Base-by-base conservation (phyloP, 2,113 vertebrate species). In the Chionodraco myersi region DNA sequence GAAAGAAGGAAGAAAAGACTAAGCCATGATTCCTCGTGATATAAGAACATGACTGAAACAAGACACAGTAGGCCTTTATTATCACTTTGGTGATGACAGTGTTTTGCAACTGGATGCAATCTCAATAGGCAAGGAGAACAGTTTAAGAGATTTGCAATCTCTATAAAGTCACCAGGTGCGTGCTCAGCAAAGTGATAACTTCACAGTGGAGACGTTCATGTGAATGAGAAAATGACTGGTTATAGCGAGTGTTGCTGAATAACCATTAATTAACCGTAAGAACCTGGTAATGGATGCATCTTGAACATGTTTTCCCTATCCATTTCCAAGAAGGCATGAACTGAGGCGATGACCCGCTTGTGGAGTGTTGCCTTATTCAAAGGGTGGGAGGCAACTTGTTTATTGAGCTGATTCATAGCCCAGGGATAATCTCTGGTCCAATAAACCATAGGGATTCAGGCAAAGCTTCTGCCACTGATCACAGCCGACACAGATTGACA, bases 371-470 rank as follows among this genome's bases (percentile, higher is more conserved):
- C 73, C 78, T 77, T 82, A 68, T 82, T 80, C 51, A 54, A 51
- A 18, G 26, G 5, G 75, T 80, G 57, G 86, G 63, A 58, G 72
- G 67, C 71, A 77, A 89, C 86, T 86, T 90, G 87, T 87, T 86
- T 80, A 87, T 90, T 77, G 76, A 92, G 83, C 66, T 88, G 87
- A 88, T 88, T 91, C 83, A 92, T 77, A 83, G 81, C 77, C 85
- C 61, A 15, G 58, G 67, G 84, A 87, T 92, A 83, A 90, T 91
- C 86, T 88, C 63, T 84, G 71, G 58, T 64, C 83, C 87, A 90
- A 87, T 89, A 91, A 92, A 88, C 60, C 73, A 69, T 80, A 48
- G 34, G 71, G 88, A 90, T 85, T 86, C 81, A 86, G 57, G 63
- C 56, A 85, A 87, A 87, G 80, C 83, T 77, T 82, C 73, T 62